These are phyloP conservation scores for Thalassarche chlororhynchos DNA, from an alignment of 2,113 vertebrate species.

Conservation along the genomic window DNA sequence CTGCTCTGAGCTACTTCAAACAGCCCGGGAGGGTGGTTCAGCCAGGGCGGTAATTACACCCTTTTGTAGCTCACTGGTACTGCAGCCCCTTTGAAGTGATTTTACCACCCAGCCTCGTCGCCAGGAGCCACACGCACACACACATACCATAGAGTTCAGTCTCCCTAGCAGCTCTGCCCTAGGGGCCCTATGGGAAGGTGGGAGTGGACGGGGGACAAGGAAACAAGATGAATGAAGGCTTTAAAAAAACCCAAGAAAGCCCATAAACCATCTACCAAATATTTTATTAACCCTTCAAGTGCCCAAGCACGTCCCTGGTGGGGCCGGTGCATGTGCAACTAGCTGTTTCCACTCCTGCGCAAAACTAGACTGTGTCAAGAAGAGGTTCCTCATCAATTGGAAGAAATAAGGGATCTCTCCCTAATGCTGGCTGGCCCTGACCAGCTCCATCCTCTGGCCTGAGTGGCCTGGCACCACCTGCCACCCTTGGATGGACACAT, in stretches of 20 bases:
- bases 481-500: neutral
- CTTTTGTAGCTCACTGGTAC: constrained; percentile 10
- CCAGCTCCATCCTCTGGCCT: neutral
- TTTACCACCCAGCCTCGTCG: constrained; percentile 54
- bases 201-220: constrained; percentile 6
- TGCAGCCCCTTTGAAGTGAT: constrained; percentile 58
- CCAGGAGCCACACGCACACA: constrained; percentile 28
- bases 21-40: constrained; percentile 32
- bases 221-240: neutral
- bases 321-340: neutral
- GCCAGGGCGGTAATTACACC: constrained; percentile 50
- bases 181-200: constrained; percentile 7
- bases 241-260: neutral
- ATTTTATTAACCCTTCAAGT: neutral
- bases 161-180: constrained; percentile 29
- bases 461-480: neutral
- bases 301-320: neutral
- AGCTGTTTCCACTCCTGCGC: neutral
- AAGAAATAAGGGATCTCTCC: neutral
- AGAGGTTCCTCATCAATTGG: neutral
- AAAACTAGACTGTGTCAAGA: neutral
- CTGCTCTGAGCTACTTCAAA: constrained; percentile 60
- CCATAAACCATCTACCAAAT: neutral
- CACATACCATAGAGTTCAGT: neutral
- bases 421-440: neutral